These are phyloP conservation scores for Brachirus orientalis DNA, from an alignment of 2,113 vertebrate species.

Conservation along the genomic window DNA sequence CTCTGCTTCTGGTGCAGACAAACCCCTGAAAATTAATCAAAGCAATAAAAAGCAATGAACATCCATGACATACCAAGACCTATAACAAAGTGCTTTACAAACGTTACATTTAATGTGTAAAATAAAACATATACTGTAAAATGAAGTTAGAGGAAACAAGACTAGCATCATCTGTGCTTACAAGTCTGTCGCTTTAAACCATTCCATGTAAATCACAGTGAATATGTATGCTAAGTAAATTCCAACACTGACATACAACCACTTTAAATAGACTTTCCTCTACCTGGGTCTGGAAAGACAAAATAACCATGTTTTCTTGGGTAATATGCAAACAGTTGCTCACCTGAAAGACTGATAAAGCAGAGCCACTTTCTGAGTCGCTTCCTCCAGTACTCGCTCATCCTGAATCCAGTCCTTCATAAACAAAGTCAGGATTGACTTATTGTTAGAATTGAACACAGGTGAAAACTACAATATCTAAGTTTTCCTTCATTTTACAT, in stretches of 20 bases:
- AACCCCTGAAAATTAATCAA: slow-evolving; percentile 81
- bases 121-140: too few relatives aligned
- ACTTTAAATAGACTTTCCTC: too few relatives aligned
- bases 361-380: slow-evolving; percentile 95
- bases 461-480: not conserved
- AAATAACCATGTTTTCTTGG: too few relatives aligned
- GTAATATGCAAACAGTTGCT: slow-evolving; percentile 13
- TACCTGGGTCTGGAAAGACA: too few relatives aligned
- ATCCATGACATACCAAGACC: not conserved
- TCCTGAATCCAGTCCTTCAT: slow-evolving; percentile 94
- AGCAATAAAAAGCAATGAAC: not conserved
- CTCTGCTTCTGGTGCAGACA: slow-evolving; percentile 92
- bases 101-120: too few relatives aligned
- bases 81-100: not conserved
- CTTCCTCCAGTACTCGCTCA: slow-evolving; percentile 94
- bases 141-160: too few relatives aligned
- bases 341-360: slow-evolving; percentile 95
- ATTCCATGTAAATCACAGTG: too few relatives aligned
- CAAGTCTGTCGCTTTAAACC: too few relatives aligned
- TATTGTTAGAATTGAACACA: not conserved
- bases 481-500: not conserved
- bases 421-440: slow-evolving; percentile 8
- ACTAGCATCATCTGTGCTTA: too few relatives aligned
- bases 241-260: too few relatives aligned
- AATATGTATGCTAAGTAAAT: too few relatives aligned